These are phyloP conservation scores for Misgurnus anguillicaudatus DNA, from an alignment of 2,113 vertebrate species.

Conservation along the genomic window DNA sequence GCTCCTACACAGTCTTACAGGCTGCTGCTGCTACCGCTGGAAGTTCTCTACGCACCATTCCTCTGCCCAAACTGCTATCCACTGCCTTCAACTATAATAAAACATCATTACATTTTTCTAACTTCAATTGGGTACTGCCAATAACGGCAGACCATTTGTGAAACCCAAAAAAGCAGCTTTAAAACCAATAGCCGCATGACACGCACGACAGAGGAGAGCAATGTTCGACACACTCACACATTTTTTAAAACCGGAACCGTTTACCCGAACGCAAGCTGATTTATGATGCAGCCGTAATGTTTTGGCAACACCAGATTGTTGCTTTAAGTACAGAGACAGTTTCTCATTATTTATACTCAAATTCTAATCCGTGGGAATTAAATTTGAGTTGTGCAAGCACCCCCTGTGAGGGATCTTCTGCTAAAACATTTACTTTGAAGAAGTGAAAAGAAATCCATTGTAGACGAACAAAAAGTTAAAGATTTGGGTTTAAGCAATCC, in stretches of 20 bases:
- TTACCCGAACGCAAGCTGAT: constrained; percentile 1
- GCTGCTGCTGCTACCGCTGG: background rate
- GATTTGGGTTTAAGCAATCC: constrained; percentile 10
- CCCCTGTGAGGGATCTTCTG: constrained; percentile 4
- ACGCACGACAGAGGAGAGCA: background rate
- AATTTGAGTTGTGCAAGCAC: constrained; percentile 1
- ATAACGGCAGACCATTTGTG: constrained; percentile 2
- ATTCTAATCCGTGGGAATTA: background rate
- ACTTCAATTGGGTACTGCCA: constrained; percentile 9
- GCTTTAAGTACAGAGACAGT: constrained; percentile 20
- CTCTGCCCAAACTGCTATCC: background rate
- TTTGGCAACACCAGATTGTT: constrained; percentile 31
- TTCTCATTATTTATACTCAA: constrained; percentile 3
- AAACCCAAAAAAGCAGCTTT: constrained; percentile 12
- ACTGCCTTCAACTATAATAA: constrained; percentile 1
- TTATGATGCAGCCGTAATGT: constrained; percentile 22
- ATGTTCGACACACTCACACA: background rate
- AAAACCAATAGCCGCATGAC: constrained; percentile 20
- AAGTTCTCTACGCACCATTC: background rate
- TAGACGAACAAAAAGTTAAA: constrained; percentile 23
- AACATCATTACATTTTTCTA: constrained; percentile 25
- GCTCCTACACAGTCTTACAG: background rate
- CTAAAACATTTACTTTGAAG: constrained; percentile 33
- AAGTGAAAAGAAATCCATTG: constrained; percentile 25
- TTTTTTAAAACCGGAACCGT: constrained; percentile 1